Conservation (phyloP, 1,140 invertebrate species). For the Caerostris extrusa region DNA sequence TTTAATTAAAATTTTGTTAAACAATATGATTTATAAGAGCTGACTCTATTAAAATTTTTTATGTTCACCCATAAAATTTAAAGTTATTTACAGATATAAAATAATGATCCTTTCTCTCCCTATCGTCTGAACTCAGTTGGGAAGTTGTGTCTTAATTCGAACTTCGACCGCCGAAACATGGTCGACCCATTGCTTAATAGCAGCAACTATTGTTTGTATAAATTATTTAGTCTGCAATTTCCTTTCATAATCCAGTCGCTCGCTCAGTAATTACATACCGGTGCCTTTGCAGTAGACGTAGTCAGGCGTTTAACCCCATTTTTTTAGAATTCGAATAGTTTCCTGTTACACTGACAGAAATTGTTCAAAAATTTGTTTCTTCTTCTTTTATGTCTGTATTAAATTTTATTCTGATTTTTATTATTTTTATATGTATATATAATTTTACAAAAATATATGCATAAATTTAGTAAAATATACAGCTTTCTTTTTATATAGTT, state of each 20-base stretch:
- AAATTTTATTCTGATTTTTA: too few relatives aligned
- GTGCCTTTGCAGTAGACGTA: neutral
- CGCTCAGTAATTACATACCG: neutral
- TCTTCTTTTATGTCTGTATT: too few relatives aligned
- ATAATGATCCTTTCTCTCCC: neutral
- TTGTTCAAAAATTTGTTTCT: too few relatives aligned
- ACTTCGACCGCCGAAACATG: neutral
- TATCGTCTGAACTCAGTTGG: neutral
- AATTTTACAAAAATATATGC: too few relatives aligned
- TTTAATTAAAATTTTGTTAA: too few relatives aligned
- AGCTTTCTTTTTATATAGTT: too few relatives aligned
- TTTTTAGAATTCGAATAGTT: neutral
- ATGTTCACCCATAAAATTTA: neutral
- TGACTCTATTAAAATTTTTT: neutral
- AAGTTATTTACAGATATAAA: neutral
- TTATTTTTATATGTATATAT: too few relatives aligned
- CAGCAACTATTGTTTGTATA: neutral
- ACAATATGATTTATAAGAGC: too few relatives aligned
- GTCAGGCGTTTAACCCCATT: neutral
- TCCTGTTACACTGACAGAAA: neutral
- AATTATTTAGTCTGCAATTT: constrained; percentile 7
- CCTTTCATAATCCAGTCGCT: neutral
- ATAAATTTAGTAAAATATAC: too few relatives aligned
- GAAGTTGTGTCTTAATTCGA: neutral
- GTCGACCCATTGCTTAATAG: neutral